phyloP scores from a whole-genome alignment of 1,140 invertebrate species.

The Drosophila athabasca region DNA sequence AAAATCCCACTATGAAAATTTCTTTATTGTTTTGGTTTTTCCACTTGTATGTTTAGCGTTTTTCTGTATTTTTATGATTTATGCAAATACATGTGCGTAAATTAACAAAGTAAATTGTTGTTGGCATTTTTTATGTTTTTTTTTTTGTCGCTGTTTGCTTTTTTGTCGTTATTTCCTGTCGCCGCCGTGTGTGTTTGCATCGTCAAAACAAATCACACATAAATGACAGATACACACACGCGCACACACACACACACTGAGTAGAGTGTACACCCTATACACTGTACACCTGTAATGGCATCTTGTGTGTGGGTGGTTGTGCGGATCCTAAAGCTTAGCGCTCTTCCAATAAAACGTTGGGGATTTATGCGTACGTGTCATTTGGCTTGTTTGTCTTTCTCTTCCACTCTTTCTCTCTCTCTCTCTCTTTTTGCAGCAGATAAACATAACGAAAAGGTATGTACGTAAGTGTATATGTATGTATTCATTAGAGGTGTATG shows the following conservation, averaged over 20 bases:
- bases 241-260: constrained; percentile 6
- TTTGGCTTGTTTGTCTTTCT: constrained; percentile 68
- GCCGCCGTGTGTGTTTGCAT: constrained; percentile 59
- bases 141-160: constrained; percentile 51
- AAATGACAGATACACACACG: constrained; percentile 36
- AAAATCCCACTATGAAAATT: not conserved
- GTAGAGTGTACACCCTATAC: not conserved
- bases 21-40: constrained; percentile 1
- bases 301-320: not conserved
- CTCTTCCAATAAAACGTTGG: constrained; percentile 65
- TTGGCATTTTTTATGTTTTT: constrained; percentile 63
- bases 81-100: constrained; percentile 72
- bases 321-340: constrained; percentile 48
- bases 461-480: constrained; percentile 10
- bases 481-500: not conserved
- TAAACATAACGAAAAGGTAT: constrained; percentile 22
- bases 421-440: constrained; percentile 35
- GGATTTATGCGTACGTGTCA: constrained; percentile 79
- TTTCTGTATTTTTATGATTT: constrained; percentile 49
- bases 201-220: constrained; percentile 71
- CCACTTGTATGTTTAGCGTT: constrained; percentile 11
- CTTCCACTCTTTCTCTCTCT: constrained; percentile 19
- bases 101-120: constrained; percentile 76
- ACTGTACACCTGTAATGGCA: not conserved
- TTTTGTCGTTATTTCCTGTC: constrained; percentile 15